Base-by-base conservation (phyloP, 1,140 invertebrate genomes). In the Bombus waltoni region DNA sequence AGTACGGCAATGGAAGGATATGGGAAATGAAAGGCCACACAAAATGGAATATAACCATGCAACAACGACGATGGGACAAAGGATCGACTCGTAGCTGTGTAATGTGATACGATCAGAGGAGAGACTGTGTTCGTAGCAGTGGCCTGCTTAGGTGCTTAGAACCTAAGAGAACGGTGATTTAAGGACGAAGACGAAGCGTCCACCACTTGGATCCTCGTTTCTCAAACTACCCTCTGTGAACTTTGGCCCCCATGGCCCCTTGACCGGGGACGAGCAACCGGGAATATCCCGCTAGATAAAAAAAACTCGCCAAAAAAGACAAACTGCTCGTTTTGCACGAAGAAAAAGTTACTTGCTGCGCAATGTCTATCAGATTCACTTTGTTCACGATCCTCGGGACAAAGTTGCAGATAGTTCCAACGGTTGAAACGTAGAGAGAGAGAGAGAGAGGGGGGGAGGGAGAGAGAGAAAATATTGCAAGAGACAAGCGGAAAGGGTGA, bases 121-220 rank as follows among this genome's bases (percentile, higher is more conserved):
- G 89, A 90, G 90, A 94, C 92, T 94, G 94, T 94, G 94, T 95
- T 95, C 94, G 94, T 94, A 93, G 94, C 93, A 94, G 94, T 95
- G 94, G 93, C 94, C 94, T 95, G 94, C 47, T 90, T 95, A 95
- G 94, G 93, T 94, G 93, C 93, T 94, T 95, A 95, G 88, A 91
- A 92, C 93, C 89, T 53, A 53, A 53, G 47, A 53, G 47, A 53
- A 80, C 68, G 73, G 76, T 87, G 85, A 89, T 81, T 81, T 59
- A 88, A 85, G 71, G 80, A 90, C 83, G 81, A 93, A 89, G 89
- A 87, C 38, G 83, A 91, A 89, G 88, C 66, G 87, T 88, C 32
- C 6, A 32, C 3, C 66, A 32, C 53, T 44, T 28, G 40, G 42
- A 18, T 25, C 28, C 15, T 11, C 76, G 83, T 72, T 85, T 73